These are phyloP conservation scores for Alethe castanea DNA, from an alignment of 2,113 vertebrate species.

Conservation along the genomic window DNA sequence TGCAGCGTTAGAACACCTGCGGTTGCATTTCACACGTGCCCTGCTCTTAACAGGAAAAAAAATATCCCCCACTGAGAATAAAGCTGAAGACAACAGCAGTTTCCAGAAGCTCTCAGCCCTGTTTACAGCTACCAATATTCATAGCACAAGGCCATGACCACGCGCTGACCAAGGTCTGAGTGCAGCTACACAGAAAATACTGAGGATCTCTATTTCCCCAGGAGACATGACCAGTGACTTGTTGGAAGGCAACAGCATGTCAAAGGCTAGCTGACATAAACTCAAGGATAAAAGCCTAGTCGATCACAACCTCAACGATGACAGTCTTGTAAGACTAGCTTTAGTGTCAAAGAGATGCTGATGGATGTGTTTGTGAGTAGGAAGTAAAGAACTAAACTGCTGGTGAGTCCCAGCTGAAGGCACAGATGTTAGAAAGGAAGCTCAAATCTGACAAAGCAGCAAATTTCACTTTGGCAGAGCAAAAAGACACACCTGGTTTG, in stretches of 20 bases:
- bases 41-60: not conserved
- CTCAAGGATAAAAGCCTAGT: not conserved
- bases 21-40: rapidly evolving
- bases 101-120: not conserved
- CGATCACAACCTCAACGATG: not conserved
- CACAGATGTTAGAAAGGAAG: not conserved
- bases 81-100: not conserved
- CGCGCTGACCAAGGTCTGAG: not conserved
- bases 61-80: not conserved
- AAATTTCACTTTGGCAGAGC: not conserved
- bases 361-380: not conserved
- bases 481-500: not conserved
- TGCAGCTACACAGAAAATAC: not conserved
- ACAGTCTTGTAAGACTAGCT: not conserved
- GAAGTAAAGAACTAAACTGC: not conserved
- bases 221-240: not conserved
- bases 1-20: not conserved
- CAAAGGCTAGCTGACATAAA: not conserved
- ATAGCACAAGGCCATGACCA: not conserved
- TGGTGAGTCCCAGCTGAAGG: not conserved
- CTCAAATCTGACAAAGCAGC: not conserved
- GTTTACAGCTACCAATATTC: not conserved
- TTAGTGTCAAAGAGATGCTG: not conserved
- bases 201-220: not conserved
- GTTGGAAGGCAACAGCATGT: not conserved